Evolutionary conservation across 2,888 invertebrate species (phyloP).

Genomic region (Dasysyrphus tricinctus): DNA sequence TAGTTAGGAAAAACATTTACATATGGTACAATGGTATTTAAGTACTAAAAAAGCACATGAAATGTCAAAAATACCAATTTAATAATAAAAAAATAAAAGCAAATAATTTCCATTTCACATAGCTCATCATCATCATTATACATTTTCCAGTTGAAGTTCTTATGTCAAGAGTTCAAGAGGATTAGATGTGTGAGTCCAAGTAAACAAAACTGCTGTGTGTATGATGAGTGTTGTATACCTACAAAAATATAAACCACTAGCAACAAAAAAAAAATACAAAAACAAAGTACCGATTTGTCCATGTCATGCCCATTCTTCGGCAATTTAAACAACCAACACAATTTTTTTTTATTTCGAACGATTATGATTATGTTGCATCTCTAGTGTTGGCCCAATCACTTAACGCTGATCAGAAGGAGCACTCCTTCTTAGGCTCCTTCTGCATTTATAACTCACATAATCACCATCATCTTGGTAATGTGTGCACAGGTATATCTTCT

Average conservation of each 20-base stretch:
- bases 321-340: slow-evolving; percentile 65
- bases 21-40: too few relatives aligned
- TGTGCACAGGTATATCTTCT: slow-evolving; percentile 69
- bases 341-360: slow-evolving; percentile 38
- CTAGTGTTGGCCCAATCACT: slow-evolving; percentile 74
- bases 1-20: too few relatives aligned
- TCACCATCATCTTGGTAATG: slow-evolving; percentile 63
- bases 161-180: slow-evolving; percentile 71
- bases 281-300: slow-evolving; percentile 70
- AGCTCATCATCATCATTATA: slow-evolving; percentile 41
- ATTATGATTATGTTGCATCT: slow-evolving; percentile 73
- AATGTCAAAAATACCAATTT: slow-evolving; percentile 28
- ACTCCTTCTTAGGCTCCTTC: slow-evolving; percentile 65
- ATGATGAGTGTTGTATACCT: too few relatives aligned
- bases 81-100: slow-evolving; percentile 55
- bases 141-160: slow-evolving; percentile 63
- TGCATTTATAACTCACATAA: slow-evolving; percentile 56
- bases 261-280: slow-evolving; percentile 23
- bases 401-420: slow-evolving; percentile 73
- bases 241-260: slow-evolving; percentile 10
- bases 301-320: slow-evolving; percentile 72
- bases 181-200: slow-evolving; percentile 52
- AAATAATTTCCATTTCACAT: slow-evolving; percentile 59
- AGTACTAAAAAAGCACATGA: background rate
- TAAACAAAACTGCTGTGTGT: slow-evolving; percentile 19